Evolutionary conservation across 2,888 invertebrate genomes (phyloP), one percentile per base, ranked within the genome.

Genomic region (Heliconius cydno): DNA sequence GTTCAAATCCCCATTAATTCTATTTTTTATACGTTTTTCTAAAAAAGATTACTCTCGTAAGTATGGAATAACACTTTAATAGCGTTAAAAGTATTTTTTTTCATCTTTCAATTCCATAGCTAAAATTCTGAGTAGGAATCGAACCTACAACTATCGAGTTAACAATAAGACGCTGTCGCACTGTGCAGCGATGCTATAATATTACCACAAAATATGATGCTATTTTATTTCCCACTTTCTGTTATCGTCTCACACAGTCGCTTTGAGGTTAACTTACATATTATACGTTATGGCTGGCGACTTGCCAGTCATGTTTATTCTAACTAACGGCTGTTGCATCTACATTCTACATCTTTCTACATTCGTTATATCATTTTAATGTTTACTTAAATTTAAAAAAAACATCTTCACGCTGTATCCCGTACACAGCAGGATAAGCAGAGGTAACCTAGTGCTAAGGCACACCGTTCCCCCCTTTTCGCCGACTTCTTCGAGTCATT

Each of bases 201-300:
- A 19, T 28, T 57, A 41, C 52, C 22, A 80, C 72, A 77, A 80
- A 80, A 83, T 80, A 80, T 80, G 76, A 77, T 65, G 79, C 76
- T 70, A 82, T 81, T 84, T 83, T 82, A 79, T 81, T 80, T 76
- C 81, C 73, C 78, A 80, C 78, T 82, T 82, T 81, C 80, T 79
- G 78, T 83, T 84, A 84, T 83, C 83, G 76, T 80, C 82, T 80
- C 77, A 81, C 82, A 81, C 83, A 81, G 83, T 81, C 82, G 78
- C 81, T 83, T 82, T 81, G 80, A 84, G 83, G 82, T 81, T 77
- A 79, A 80, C 83, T 83, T 83, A 81, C 82, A 68, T 38, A 38
- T 22, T n/a, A 68, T 70, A 70, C 41, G 68, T 70, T 46, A 70
- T 60, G 70, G 66, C 76, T 84, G 84, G 84, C 84, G 80, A 38